A percentile compares a stretch with the other conserved stretches of the same genome.
Evolutionary conservation across 2,797 vertebrate genomes (phyloP).

Genomic region (Chanos chanos): DNA sequence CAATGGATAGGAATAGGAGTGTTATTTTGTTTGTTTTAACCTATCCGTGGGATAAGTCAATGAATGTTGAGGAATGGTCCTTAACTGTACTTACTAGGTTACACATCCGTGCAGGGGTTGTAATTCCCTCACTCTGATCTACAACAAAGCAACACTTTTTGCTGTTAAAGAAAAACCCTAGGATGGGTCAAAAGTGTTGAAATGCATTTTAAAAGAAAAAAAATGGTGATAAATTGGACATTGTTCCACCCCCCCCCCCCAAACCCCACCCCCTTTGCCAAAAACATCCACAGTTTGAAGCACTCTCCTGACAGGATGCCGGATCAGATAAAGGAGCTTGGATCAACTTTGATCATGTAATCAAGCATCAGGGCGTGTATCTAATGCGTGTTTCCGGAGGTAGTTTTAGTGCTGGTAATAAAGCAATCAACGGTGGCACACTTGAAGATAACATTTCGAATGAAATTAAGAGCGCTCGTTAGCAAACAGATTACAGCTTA

Average conservation of each 20-base stretch:
- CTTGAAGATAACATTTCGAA: no score
- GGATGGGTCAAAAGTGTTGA: conserved; percentile 67
- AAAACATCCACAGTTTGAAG: no score
- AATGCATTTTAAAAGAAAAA: conserved; percentile 11
- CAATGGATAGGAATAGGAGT: conserved; percentile 29
- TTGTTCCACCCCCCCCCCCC: not conserved
- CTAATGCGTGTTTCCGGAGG: no score
- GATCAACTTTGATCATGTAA: no score
- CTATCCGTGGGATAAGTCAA: no score
- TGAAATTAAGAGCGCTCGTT: no score
- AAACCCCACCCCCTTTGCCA: not conserved
- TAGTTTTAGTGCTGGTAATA: no score
- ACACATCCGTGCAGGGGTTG: conserved; percentile 86
- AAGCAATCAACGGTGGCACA: no score
- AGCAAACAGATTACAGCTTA: no score
- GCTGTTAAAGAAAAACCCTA: conserved; percentile 86
- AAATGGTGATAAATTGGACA: conserved; percentile 15
- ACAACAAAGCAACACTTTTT: conserved; percentile 94
- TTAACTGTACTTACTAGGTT: conserved; percentile 92
- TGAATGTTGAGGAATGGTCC: conserved; percentile 79
- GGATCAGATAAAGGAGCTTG: no score
- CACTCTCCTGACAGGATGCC: no score
- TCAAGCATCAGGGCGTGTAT: no score
- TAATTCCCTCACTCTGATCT: conserved; percentile 85
- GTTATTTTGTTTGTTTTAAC: not conserved